Evolutionary conservation across 2,797 vertebrate genomes (phyloP).

Genomic region (Natrix natrix): DNA sequence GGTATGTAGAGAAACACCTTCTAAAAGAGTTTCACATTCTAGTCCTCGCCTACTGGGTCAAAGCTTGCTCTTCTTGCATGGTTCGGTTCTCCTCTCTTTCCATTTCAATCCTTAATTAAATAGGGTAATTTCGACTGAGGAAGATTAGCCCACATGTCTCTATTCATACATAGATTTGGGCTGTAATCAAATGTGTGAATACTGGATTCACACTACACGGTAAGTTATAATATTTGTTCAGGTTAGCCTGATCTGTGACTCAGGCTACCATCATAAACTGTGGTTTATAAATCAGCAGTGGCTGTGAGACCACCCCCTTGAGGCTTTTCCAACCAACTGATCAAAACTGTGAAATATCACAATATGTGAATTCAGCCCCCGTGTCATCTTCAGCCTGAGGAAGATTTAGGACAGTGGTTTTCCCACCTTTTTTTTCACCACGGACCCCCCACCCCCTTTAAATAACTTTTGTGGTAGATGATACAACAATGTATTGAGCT

Average conservation of each 20-base stretch:
- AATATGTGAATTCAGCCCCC: neutral
- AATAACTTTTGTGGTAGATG: too few species aligned
- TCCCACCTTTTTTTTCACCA: too few species aligned
- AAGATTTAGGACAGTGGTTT: neutral
- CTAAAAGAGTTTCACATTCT: neutral
- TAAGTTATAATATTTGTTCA: neutral
- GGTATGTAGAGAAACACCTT: slow-evolving; percentile 75
- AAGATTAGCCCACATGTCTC: neutral
- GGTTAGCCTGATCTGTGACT: neutral
- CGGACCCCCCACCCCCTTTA: too few species aligned
- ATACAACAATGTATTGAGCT: too few species aligned
- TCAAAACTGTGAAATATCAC: neutral
- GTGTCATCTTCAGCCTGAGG: neutral
- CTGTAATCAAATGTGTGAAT: neutral
- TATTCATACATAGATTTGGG: neutral
- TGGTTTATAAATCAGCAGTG: neutral
- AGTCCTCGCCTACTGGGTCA: neutral
- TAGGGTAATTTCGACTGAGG: neutral
- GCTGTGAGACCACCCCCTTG: neutral
- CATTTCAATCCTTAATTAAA: neutral
- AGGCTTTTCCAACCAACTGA: neutral
- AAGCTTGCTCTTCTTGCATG: neutral
- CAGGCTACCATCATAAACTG: neutral
- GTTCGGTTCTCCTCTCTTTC: neutral
- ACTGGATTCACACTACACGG: neutral